A percentile compares a stretch with the other conserved stretches of the same genome.
phyloP scores from a whole-genome alignment of 2,888 invertebrate species.

The Mystacides longicornis region DNA sequence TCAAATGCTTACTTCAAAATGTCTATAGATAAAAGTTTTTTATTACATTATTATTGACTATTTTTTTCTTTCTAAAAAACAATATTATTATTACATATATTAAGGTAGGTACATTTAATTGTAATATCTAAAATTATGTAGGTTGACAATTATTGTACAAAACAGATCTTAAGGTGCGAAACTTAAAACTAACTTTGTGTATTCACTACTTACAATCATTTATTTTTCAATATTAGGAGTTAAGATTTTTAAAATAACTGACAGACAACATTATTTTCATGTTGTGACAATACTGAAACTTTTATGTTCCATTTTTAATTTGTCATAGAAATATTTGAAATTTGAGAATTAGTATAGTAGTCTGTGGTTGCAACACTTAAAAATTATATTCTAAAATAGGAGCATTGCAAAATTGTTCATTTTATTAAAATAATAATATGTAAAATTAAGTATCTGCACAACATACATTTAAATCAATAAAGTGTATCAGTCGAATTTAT shows the following conservation, averaged over 20 bases:
- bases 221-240: too few relatives aligned
- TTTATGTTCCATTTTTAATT: too few relatives aligned
- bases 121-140: background rate
- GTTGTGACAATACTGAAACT: too few relatives aligned
- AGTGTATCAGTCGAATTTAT: background rate
- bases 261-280: too few relatives aligned
- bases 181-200: slow-evolving; percentile 22
- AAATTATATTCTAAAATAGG: too few relatives aligned
- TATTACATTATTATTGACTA: slow-evolving; percentile 21
- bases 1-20: slow-evolving; percentile 16
- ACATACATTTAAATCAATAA: background rate
- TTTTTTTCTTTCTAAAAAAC: slow-evolving; percentile 22
- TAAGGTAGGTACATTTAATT: background rate
- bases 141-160: slow-evolving; percentile 27
- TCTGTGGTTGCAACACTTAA: too few relatives aligned
- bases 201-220: slow-evolving; percentile 10
- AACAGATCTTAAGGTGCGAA: slow-evolving; percentile 26
- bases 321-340: too few relatives aligned
- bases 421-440: too few relatives aligned
- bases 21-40: slow-evolving; percentile 17
- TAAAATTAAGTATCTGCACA: background rate
- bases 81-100: slow-evolving; percentile 21
- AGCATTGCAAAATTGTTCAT: too few relatives aligned
- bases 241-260: too few relatives aligned
- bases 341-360: too few relatives aligned